These are phyloP conservation scores for Ascidia mentula DNA, from an alignment of 23 tunicate genomes.

Conservation along the genomic window DNA sequence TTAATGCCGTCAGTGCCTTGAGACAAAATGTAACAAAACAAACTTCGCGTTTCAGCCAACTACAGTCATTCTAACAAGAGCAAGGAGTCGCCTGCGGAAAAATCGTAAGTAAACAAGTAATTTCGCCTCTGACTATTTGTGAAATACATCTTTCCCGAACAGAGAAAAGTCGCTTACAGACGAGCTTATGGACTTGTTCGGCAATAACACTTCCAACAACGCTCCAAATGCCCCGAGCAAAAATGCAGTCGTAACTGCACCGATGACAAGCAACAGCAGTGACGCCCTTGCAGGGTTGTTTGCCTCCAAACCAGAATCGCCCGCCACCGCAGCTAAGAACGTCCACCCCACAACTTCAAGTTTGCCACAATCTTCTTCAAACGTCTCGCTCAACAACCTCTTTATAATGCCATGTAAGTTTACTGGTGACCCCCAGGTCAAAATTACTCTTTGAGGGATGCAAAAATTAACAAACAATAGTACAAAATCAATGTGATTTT, in stretches of 20 bases:
- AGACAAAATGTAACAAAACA: background rate
- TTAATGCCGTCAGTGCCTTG: background rate
- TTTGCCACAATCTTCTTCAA: conserved; percentile 27
- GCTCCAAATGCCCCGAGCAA: background rate
- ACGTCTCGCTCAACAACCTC: conserved; percentile 33
- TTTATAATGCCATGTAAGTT: conserved; percentile 26
- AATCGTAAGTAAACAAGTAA: background rate
- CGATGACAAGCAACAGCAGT: background rate
- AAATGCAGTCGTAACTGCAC: background rate
- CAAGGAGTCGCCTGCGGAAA: background rate
- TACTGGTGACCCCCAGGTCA: background rate
- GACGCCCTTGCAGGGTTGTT: background rate
- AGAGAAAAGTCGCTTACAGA: conserved; percentile 41
- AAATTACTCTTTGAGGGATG: too few species aligned
- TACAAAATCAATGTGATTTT: too few species aligned
- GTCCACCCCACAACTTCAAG: conserved; percentile 10
- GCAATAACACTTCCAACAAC: conserved; percentile 1
- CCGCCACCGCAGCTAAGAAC: conserved; percentile 25
- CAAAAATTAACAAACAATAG: too few species aligned
- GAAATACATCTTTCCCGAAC: background rate
- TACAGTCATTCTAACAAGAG: background rate
- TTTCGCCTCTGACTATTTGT: background rate
- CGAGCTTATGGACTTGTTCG: conserved; percentile 49
- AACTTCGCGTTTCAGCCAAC: background rate
- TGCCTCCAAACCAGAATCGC: conserved; percentile 10